A percentile compares a stretch with the other conserved stretches of the same genome.
phyloP scores from a whole-genome alignment of 2,113 vertebrate species.

The Aptenodytes forsteri region DNA sequence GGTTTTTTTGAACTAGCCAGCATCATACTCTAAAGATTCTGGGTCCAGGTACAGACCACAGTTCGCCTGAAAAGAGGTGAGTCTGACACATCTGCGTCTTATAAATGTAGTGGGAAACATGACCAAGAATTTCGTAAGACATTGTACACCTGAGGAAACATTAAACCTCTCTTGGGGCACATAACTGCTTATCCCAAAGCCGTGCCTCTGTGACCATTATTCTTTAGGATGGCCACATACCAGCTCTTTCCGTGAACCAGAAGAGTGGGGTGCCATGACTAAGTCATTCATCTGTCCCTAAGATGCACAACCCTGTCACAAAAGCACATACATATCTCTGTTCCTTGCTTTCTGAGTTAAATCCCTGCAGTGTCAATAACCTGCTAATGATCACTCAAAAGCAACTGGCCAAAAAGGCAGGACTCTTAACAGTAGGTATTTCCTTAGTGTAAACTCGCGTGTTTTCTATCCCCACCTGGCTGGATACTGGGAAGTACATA shows the following conservation, averaged over 20 bases:
- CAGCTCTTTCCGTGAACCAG: neutral
- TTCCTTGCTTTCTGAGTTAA: neutral
- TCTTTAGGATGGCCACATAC: neutral
- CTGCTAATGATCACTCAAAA: neutral
- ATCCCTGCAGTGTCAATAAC: neutral
- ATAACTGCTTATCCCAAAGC: neutral
- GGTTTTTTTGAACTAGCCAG: neutral
- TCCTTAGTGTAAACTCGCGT: neutral
- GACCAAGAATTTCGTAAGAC: neutral
- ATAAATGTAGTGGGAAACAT: neutral
- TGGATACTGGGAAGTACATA: neutral
- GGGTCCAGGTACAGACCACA: neutral
- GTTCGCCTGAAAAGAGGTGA: neutral
- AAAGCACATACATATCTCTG: neutral
- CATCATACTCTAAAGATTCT: neutral
- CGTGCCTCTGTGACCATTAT: neutral
- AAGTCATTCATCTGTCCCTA: neutral
- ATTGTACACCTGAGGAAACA: neutral
- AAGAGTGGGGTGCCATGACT: neutral
- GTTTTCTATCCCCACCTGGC: neutral
- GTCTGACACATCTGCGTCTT: neutral
- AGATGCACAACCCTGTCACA: neutral
- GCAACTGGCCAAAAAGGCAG: neutral
- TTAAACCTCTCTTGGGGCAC: neutral
- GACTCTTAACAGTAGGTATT: neutral